Conservation (phyloP, 2,888 invertebrate genomes). For the Aproaerema taeniolella region DNA sequence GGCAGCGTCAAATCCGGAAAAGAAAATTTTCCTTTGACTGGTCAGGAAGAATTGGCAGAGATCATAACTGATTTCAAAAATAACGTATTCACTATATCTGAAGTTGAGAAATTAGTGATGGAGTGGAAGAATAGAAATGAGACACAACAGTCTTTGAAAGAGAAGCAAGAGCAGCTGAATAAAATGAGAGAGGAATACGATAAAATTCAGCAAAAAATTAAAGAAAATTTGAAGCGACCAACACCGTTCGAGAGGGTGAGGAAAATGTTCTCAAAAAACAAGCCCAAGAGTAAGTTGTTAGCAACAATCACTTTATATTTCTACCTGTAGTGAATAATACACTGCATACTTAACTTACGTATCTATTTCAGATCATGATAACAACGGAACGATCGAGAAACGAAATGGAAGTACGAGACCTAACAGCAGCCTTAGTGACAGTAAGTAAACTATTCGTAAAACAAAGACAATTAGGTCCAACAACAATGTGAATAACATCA, state of each 20-base stretch:
- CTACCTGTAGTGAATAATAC: background rate
- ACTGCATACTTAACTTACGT: no score
- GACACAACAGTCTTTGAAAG: slow-evolving; percentile 90
- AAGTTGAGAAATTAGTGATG: slow-evolving; percentile 90
- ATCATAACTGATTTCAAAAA: slow-evolving; percentile 94
- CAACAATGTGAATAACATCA: background rate
- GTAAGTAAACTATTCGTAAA: slow-evolving; percentile 34
- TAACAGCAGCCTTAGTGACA: slow-evolving; percentile 68
- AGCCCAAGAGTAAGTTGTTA: slow-evolving; percentile 62
- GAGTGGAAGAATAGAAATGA: slow-evolving; percentile 93
- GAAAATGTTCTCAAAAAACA: slow-evolving; percentile 84
- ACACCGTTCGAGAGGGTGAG: slow-evolving; percentile 89
- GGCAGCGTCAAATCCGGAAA: slow-evolving; percentile 64
- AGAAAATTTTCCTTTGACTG: slow-evolving; percentile 57
- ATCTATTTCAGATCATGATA: slow-evolving; percentile 56
- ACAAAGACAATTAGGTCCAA: background rate
- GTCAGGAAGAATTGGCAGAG: slow-evolving; percentile 88
- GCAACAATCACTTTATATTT: background rate
- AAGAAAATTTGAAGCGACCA: slow-evolving; percentile 84
- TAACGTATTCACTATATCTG: slow-evolving; percentile 89
- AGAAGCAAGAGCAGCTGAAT: slow-evolving; percentile 89
- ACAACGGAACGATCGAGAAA: slow-evolving; percentile 60
- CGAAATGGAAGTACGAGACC: slow-evolving; percentile 67
- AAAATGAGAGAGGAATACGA: slow-evolving; percentile 90
- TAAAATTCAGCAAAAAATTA: slow-evolving; percentile 86